These are phyloP conservation scores for Rhingia rostrata DNA, from an alignment of 2,888 invertebrate genomes.

Conservation along the genomic window DNA sequence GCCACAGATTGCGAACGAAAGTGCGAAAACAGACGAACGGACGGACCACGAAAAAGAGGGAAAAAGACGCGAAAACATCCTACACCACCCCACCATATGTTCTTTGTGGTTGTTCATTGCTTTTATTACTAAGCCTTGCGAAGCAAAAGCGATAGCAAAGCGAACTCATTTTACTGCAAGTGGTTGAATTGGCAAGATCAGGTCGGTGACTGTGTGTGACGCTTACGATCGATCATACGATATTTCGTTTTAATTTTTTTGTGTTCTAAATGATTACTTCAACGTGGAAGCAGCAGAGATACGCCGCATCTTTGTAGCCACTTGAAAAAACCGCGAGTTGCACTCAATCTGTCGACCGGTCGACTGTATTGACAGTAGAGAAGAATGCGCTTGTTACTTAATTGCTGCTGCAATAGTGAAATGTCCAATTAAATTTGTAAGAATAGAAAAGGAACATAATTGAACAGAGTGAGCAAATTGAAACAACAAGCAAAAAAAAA, in stretches of 20 bases:
- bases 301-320: constrained; percentile 43
- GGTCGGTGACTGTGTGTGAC: constrained; percentile 65
- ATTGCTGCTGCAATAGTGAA: constrained; percentile 62
- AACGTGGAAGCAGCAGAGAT: constrained; percentile 40
- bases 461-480: constrained; percentile 44
- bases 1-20: constrained; percentile 39
- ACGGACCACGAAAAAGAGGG: constrained; percentile 19
- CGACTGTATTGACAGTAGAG: constrained; percentile 49
- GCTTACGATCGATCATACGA: constrained; percentile 66
- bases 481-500: constrained; percentile 11
- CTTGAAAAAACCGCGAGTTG: constrained; percentile 26
- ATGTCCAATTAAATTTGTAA: constrained; percentile 58
- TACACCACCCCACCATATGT: constrained; percentile 24
- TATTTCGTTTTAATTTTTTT: constrained; percentile 45
- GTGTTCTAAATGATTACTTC: constrained; percentile 46
- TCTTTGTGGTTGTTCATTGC: constrained; percentile 39
- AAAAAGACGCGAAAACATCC: constrained; percentile 48
- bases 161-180: constrained; percentile 67
- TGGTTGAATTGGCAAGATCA: constrained; percentile 66
- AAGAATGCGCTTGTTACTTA: constrained; percentile 71
- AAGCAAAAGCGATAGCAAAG: constrained; percentile 16
- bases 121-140: constrained; percentile 40
- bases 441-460: constrained; percentile 16
- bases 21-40: constrained; percentile 27
- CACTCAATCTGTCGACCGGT: constrained; percentile 39